phyloP scores from a whole-genome alignment of 2,888 invertebrate species.

The Argyresthia goedartella region DNA sequence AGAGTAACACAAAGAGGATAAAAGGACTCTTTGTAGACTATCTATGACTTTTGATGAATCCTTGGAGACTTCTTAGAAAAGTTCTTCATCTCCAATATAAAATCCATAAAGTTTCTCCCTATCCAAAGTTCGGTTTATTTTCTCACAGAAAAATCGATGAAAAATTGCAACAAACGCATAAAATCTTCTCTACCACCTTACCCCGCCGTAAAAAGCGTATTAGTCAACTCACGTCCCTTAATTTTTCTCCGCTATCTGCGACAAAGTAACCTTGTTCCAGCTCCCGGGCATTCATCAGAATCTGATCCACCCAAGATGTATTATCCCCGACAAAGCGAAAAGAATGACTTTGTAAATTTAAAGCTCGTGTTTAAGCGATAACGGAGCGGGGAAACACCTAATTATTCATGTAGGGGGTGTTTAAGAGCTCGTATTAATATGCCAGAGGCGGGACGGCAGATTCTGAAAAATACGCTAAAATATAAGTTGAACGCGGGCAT shows the following conservation, averaged over 20 bases:
- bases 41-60: too few relatives aligned
- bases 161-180: background rate
- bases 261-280: slow-evolving; percentile 57
- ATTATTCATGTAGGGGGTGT: slow-evolving; percentile 68
- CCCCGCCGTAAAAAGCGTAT: slow-evolving; percentile 43
- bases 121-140: too few relatives aligned
- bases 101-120: too few relatives aligned
- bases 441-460: slow-evolving; percentile 28
- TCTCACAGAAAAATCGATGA: too few relatives aligned
- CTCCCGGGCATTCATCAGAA: slow-evolving; percentile 65
- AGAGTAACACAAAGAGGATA: too few relatives aligned
- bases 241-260: slow-evolving; percentile 61
- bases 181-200: slow-evolving; percentile 27
- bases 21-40: slow-evolving; percentile 11
- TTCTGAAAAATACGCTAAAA: slow-evolving; percentile 50
- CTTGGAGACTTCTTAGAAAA: too few relatives aligned
- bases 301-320: slow-evolving; percentile 58
- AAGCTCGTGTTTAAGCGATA: slow-evolving; percentile 65
- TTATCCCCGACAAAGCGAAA: slow-evolving; percentile 67
- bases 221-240: slow-evolving; percentile 65
- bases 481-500: slow-evolving; percentile 37
- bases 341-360: slow-evolving; percentile 67
- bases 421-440: slow-evolving; percentile 61
- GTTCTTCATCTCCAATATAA: too few relatives aligned
- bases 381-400: slow-evolving; percentile 55